Evolutionary conservation across 2,888 invertebrate genomes (phyloP), one percentile per base, ranked within the genome.

Genomic region (Nephrotoma appendiculata): DNA sequence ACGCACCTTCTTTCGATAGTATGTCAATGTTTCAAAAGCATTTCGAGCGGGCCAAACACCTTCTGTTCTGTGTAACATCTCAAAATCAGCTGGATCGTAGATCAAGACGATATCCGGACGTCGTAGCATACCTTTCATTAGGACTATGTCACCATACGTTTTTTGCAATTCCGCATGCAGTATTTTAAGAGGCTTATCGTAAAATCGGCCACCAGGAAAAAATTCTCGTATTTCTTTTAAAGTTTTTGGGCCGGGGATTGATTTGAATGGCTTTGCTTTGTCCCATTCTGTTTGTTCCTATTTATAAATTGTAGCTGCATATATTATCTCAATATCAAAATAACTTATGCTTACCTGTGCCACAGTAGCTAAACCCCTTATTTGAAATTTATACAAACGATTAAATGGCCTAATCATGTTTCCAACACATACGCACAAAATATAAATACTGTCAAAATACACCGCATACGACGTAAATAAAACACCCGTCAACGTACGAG

Each of bases 11-110:
- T 89, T 89, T 9, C 92, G 89, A 88, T 93, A 93, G 87, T 91
- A 89, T 5, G 88, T 87, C 41, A 93, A 88, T 0, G 91, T 89
- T 7, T 92, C 91, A 57, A 92, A 88, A 0, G 91, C 90, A 0
- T 90, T 88, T 87, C 93, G 90, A 4, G 88, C 86, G 0, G 93
- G 93, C 91, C 92, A 92, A 7, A 88, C 87, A 2, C 93, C 93
- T 89, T 93, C 92, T 11, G 91, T 90, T 43, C 93, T 91, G 48
- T 12, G 48, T 48, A 48, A 89, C 11, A 11, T 86, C 42, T 86
- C 86, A 44, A 86, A 86, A 86, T 86, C 41, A 41, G 83, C 42
- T 2, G 86, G 41, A 42, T 86, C 84, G 11, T 48, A 86, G 6
- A 41, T 12, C 7, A 86, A 4, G 1, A 86, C 19, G 15, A 86